Conservation (phyloP, 1,140 invertebrate species). For the Condylostylus longicornis region DNA sequence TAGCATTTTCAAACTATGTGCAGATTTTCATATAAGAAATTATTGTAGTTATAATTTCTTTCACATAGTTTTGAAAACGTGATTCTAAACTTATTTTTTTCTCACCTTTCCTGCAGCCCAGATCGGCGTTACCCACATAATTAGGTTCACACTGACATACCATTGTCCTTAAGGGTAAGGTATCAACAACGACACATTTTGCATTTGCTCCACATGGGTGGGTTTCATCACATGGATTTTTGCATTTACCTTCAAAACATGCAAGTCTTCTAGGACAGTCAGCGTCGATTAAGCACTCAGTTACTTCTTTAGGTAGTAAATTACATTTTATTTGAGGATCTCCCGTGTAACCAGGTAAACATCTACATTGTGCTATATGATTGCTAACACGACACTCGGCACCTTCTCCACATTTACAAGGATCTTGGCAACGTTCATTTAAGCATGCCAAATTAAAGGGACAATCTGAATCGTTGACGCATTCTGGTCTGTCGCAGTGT, state of each 20-base stretch:
- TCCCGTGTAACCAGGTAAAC: conserved; percentile 66
- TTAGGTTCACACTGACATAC: conserved; percentile 69
- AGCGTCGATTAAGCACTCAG: conserved; percentile 61
- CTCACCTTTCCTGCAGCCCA: conserved; percentile 61
- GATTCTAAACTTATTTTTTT: not conserved
- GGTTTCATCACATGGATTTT: conserved; percentile 63
- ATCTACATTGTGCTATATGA: conserved; percentile 62
- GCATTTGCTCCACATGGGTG: conserved; percentile 68
- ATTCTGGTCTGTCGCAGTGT: conserved; percentile 63
- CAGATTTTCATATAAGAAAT: too few species aligned
- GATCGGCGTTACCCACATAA: conserved; percentile 67
- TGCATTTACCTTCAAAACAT: conserved; percentile 64
- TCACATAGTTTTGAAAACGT: too few species aligned
- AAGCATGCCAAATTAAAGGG: conserved; percentile 56
- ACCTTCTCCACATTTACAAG: conserved; percentile 54
- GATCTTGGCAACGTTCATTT: conserved; percentile 59
- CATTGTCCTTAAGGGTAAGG: conserved; percentile 71
- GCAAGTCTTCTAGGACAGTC: conserved; percentile 73
- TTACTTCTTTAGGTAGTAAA: conserved; percentile 36
- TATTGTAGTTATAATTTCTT: too few species aligned
- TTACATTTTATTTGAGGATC: conserved; percentile 55
- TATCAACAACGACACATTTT: conserved; percentile 66
- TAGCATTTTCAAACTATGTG: not conserved
- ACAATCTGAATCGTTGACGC: conserved; percentile 54
- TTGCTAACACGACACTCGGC: conserved; percentile 62